A percentile compares a stretch with the other conserved stretches of the same genome.
Evolutionary conservation across 2,797 vertebrate genomes (phyloP).

Genomic region (Bryconaethiops microstoma): DNA sequence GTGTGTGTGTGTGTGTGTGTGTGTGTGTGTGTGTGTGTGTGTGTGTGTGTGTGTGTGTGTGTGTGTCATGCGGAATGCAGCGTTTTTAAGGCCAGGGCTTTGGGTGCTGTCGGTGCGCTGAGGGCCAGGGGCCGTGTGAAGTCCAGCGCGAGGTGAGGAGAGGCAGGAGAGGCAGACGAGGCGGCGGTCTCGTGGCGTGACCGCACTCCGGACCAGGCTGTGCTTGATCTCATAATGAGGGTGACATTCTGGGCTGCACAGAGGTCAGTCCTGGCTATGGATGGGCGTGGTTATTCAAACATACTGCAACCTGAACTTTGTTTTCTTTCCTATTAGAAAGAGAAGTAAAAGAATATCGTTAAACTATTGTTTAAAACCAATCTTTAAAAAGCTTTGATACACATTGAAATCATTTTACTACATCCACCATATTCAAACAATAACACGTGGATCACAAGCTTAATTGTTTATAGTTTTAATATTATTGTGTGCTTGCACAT

Average conservation of each 20-base stretch:
- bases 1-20: too few relatives aligned
- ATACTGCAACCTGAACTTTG: not conserved
- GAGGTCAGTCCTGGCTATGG: not conserved
- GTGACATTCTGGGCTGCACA: not conserved
- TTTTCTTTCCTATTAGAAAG: not conserved
- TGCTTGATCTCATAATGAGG: not conserved
- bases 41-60: constrained; percentile 36
- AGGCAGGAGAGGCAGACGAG: not conserved
- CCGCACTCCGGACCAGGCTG: not conserved
- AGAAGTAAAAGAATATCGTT: too few relatives aligned
- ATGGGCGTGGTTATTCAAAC: not conserved
- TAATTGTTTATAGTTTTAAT: too few relatives aligned
- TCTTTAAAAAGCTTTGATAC: too few relatives aligned
- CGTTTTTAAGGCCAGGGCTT: constrained; percentile 53
- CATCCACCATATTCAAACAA: too few relatives aligned
- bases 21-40: constrained; percentile 56
- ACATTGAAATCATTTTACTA: too few relatives aligned
- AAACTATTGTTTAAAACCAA: too few relatives aligned
- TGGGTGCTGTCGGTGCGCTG: not conserved
- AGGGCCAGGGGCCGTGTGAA: not conserved
- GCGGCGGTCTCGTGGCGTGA: not conserved
- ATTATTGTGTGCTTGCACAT: too few relatives aligned
- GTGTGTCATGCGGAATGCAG: constrained; percentile 72
- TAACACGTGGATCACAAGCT: too few relatives aligned
- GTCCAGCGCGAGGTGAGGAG: not conserved